Percentiles rank a stretch among this genome's conserved stretches.
These are phyloP conservation scores for Anoplolepis gracilipes DNA, from an alignment of 1,140 invertebrate species.

Conservation along the genomic window DNA sequence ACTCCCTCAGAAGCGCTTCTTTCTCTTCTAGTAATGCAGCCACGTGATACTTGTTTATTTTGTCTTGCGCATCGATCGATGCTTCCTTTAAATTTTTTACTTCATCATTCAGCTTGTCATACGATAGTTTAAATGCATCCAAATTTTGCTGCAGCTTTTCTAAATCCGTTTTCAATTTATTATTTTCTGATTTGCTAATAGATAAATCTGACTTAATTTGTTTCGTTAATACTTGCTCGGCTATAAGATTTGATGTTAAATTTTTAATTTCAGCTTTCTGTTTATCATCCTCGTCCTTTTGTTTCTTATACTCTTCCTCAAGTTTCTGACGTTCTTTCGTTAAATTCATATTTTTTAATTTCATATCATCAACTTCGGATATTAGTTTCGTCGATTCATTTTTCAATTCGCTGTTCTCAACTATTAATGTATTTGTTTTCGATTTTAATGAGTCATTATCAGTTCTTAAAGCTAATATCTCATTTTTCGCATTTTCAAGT, in stretches of 20 bases:
- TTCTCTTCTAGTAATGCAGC: constrained; percentile 56
- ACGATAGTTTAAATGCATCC: constrained; percentile 21
- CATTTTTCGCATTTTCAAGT: constrained; percentile 42
- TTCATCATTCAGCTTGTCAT: constrained; percentile 16
- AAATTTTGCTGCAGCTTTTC: constrained; percentile 33
- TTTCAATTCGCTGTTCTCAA: constrained; percentile 39
- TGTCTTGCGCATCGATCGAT: constrained; percentile 24
- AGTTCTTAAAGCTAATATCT: constrained; percentile 56
- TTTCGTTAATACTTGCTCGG: constrained; percentile 25
- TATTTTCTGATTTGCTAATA: constrained; percentile 54
- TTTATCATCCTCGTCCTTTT: constrained; percentile 57
- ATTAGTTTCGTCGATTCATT: constrained; percentile 25
- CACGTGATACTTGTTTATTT: constrained; percentile 24
- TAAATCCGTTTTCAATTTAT: constrained; percentile 51
- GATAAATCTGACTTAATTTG: constrained; percentile 56
- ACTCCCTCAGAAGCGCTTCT: constrained; percentile 60
- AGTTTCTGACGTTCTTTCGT: constrained; percentile 24
- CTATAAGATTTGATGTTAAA: constrained; percentile 40
- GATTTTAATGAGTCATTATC: constrained; percentile 53
- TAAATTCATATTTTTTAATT: constrained; percentile 52
- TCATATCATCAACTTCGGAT: constrained; percentile 48
- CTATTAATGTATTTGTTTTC: neutral
- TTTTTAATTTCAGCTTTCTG: constrained; percentile 63
- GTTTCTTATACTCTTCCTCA: constrained; percentile 38
- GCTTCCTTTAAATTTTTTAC: constrained; percentile 27